These are phyloP conservation scores for Matsumyia berberina DNA, from an alignment of 2,888 invertebrate genomes.

Conservation along the genomic window DNA sequence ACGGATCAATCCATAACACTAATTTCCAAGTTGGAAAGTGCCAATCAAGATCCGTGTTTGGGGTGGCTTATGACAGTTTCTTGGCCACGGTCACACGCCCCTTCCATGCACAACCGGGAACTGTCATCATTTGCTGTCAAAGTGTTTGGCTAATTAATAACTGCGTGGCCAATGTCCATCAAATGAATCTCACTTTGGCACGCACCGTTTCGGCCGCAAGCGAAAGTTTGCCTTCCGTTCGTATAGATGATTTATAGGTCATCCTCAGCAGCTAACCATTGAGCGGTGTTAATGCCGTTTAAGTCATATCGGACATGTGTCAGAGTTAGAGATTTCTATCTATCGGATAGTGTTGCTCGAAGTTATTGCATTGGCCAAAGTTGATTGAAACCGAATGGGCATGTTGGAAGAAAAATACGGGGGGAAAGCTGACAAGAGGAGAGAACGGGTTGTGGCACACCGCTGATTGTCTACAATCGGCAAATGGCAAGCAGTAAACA, in stretches of 20 bases:
- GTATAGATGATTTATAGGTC: constrained; percentile 56
- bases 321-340: constrained; percentile 41
- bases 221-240: constrained; percentile 65
- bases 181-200: constrained; percentile 45
- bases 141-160: constrained; percentile 46
- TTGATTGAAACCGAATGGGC: constrained; percentile 28
- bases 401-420: constrained; percentile 40
- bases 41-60: not conserved
- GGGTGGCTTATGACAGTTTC: constrained; percentile 11
- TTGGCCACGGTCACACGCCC: constrained; percentile 11
- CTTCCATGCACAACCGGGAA: constrained; percentile 15
- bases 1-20: not conserved
- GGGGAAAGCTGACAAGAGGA: constrained; percentile 55
- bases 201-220: constrained; percentile 44
- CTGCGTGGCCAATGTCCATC: constrained; percentile 32
- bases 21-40: constrained; percentile 7
- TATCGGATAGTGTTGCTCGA: constrained; percentile 26
- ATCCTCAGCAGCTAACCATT: constrained; percentile 53
- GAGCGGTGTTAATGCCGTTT: constrained; percentile 12
- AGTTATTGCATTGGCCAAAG: constrained; percentile 35
- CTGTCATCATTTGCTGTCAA: constrained; percentile 19
- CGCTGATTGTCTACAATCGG: not conserved
- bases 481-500: too few species aligned
- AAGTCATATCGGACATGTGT: constrained; percentile 52
- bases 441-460: constrained; percentile 29